Evolutionary conservation across 1,140 invertebrate genomes (phyloP).

Genomic region (Bombus haemorrhoidalis): DNA sequence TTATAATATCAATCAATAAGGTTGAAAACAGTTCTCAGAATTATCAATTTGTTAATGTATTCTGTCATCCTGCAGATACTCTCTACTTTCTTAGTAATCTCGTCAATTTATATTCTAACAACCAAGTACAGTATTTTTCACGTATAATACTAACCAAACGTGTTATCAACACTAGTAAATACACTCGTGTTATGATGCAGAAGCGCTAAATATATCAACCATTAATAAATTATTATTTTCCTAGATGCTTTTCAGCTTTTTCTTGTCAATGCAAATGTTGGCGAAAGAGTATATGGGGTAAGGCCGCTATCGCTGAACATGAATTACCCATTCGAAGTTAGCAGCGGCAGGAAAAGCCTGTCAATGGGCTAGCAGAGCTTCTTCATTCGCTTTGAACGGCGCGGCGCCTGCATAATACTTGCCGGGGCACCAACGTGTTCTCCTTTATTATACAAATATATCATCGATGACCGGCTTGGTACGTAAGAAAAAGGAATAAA

Average conservation of each 20-base stretch:
- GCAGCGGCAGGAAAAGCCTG: slow-evolving; percentile 37
- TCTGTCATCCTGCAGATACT: too few species aligned
- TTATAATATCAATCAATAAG: too few species aligned
- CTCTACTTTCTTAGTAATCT: too few species aligned
- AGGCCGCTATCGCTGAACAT: slow-evolving; percentile 30
- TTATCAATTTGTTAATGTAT: too few species aligned
- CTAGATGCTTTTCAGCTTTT: not conserved
- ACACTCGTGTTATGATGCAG: not conserved
- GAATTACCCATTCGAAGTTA: slow-evolving; percentile 44
- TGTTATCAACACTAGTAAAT: too few species aligned
- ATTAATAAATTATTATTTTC: not conserved
- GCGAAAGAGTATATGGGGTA: slow-evolving; percentile 19
- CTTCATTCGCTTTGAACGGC: slow-evolving; percentile 16
- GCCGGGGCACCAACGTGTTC: slow-evolving; percentile 7
- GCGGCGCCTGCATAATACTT: slow-evolving; percentile 45
- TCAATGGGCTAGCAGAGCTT: slow-evolving; percentile 32
- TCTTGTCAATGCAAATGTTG: not conserved
- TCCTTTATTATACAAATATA: slow-evolving; percentile 38
- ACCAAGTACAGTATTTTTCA: too few species aligned
- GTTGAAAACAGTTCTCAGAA: not conserved
- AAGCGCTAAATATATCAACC: not conserved
- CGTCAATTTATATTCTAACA: too few species aligned
- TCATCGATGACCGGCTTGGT: not conserved
- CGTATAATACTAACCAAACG: too few species aligned
- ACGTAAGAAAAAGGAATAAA: not conserved